phyloP scores from a whole-genome alignment of 2,888 invertebrate genomes.

The Psococerastis gibbosa region DNA sequence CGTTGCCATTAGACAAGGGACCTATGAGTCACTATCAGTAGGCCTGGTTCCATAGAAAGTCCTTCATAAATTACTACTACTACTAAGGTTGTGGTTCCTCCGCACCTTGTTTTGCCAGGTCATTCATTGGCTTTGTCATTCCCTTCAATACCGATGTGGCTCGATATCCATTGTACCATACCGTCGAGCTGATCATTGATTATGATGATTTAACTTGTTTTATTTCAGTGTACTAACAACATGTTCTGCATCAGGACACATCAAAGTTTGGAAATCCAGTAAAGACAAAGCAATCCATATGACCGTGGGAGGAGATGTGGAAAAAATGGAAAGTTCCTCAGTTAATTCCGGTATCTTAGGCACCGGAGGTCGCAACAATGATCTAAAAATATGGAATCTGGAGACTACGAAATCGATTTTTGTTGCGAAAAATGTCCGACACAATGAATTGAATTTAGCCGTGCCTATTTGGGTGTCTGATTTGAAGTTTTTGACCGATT shows the following conservation, averaged over 20 bases:
- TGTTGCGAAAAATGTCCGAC: slow-evolving; percentile 44
- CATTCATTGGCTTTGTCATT: slow-evolving; percentile 1
- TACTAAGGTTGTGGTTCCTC: no score
- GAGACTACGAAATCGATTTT: slow-evolving; percentile 29
- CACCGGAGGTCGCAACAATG: slow-evolving; percentile 79
- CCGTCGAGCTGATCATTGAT: no score
- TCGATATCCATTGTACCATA: no score
- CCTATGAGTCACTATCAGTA: no score
- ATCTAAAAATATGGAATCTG: slow-evolving; percentile 69
- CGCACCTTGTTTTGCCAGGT: neutral
- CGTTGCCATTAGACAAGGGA: no score
- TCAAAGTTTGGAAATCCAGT: slow-evolving; percentile 39
- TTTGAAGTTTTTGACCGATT: slow-evolving; percentile 50
- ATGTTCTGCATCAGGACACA: slow-evolving; percentile 39
- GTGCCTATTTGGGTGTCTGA: slow-evolving; percentile 75
- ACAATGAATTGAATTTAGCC: slow-evolving; percentile 66
- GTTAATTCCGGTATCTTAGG: slow-evolving; percentile 43
- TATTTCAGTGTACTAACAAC: slow-evolving; percentile 29
- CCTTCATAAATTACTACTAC: no score
- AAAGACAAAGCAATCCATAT: slow-evolving; percentile 24
- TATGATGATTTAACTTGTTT: no score
- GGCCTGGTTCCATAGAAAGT: no score
- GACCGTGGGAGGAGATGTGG: slow-evolving; percentile 39
- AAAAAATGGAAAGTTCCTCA: slow-evolving; percentile 42
- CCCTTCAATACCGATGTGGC: no score